Base-by-base conservation (phyloP, 2,113 vertebrate genomes). In the Petroica traversi region DNA sequence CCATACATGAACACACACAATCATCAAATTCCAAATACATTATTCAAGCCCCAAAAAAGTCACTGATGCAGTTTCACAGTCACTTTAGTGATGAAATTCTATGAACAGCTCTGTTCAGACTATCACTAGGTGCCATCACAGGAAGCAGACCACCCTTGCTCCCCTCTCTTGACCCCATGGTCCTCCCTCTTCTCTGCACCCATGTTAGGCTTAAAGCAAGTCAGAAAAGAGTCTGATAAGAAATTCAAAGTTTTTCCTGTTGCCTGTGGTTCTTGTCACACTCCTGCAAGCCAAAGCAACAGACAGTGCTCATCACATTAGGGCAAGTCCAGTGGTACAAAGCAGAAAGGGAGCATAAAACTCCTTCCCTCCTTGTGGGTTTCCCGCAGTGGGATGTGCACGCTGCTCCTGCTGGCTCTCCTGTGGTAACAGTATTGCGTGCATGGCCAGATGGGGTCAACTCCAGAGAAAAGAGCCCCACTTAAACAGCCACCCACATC, bases 241-340 rank as follows among this genome's bases (percentile, higher is more conserved):
- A 81, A 93, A 85, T 13, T 8, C 28, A 10, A 1, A 0, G 0
- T 1, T 20, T 61, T 52, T 61, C 51, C 62, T 34, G 10, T 15
- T 86, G 59, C 40, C n/a, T 29, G 9, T 13, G 26, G 34, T 41
- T 78, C 54, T 59, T 76, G n/a, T 17, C 63, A 61, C 7, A 3
- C 23, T 57, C 49, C 36, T 58, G 25, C 41, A 84, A 49, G 33
- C 26, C 23, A 77, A 66, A 61, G 25, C 67, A 45, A 48, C 26
- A 43, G 20, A 33, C 14, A 33, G 38, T 4, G 59, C 43, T 67
- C 78, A 74, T n/a, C 54, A 36, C 40, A 7, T 12, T 2, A 40
- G 12, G 19, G 26, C 43, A 71, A 55, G 40, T 25, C 8, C 0
- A 5, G 14, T 2, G 2, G 25, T 8, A 23, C 16, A 29, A 51